Evolutionary conservation across 1,140 invertebrate species (phyloP).

Genomic region (Gerris buenoi): DNA sequence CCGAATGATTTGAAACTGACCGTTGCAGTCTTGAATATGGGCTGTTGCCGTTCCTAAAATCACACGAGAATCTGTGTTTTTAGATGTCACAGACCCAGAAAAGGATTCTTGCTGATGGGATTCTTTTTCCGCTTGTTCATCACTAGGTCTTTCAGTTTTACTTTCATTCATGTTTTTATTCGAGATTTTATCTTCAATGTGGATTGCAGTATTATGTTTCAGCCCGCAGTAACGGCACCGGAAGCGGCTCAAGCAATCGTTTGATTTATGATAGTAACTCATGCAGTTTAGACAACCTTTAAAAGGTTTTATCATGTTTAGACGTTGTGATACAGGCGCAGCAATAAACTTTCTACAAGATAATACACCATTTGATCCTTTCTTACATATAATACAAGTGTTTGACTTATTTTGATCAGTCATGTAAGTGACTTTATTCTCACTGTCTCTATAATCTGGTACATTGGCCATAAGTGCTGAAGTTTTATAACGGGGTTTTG

Average conservation of each 20-base stretch:
- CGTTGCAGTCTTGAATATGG: background rate
- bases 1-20: background rate
- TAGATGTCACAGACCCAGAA: background rate
- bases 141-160: background rate
- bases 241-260: background rate
- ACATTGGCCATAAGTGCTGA: background rate
- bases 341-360: background rate
- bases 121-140: background rate
- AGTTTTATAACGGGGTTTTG: background rate
- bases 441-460: background rate
- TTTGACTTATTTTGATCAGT: background rate
- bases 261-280: background rate
- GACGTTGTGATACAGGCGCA: background rate
- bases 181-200: background rate
- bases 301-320: conserved; percentile 1
- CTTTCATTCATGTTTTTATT: background rate
- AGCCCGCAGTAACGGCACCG: background rate
- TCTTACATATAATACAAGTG: background rate
- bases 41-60: background rate
- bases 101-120: background rate
- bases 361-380: background rate
- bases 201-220: conserved; percentile 1
- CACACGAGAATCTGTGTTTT: background rate
- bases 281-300: background rate
- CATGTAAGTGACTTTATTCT: background rate